A percentile compares a stretch with the other conserved stretches of the same genome.
phyloP scores from a whole-genome alignment of 2,113 vertebrate species.

The Piaya cayana region DNA sequence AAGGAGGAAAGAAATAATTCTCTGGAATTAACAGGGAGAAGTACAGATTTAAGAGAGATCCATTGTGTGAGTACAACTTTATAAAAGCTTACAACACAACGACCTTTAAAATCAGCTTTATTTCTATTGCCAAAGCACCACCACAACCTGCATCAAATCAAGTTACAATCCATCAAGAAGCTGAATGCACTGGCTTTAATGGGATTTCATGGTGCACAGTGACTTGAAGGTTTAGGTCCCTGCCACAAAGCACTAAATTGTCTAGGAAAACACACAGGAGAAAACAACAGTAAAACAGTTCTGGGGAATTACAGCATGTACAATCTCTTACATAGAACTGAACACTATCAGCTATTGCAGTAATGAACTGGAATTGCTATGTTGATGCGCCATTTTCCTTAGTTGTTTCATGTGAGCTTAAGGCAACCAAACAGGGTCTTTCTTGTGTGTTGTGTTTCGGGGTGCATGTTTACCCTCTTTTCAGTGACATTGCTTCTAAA shows the following conservation, averaged over 20 bases:
- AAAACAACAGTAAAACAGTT: not conserved
- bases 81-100: constrained; percentile 8
- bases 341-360: not conserved
- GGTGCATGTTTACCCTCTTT: not conserved
- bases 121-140: constrained; percentile 14
- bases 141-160: constrained; percentile 36
- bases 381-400: not conserved
- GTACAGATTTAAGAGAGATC: constrained; percentile 37
- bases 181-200: constrained; percentile 5
- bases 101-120: constrained; percentile 21
- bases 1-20: not conserved
- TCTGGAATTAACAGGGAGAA: constrained; percentile 18
- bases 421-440: not conserved
- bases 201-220: constrained; percentile 49
- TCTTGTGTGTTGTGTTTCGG: not conserved
- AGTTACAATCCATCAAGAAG: not conserved
- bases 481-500: not conserved
- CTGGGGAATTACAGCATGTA: not conserved
- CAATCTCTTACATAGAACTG: not conserved
- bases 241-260: not conserved
- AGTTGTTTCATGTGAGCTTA: not conserved
- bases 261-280: not conserved
- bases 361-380: not conserved
- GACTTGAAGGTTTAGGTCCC: constrained; percentile 21
- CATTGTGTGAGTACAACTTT: constrained; percentile 30